Conservation (phyloP, 2,888 invertebrate species). For the Mimas tiliae region DNA sequence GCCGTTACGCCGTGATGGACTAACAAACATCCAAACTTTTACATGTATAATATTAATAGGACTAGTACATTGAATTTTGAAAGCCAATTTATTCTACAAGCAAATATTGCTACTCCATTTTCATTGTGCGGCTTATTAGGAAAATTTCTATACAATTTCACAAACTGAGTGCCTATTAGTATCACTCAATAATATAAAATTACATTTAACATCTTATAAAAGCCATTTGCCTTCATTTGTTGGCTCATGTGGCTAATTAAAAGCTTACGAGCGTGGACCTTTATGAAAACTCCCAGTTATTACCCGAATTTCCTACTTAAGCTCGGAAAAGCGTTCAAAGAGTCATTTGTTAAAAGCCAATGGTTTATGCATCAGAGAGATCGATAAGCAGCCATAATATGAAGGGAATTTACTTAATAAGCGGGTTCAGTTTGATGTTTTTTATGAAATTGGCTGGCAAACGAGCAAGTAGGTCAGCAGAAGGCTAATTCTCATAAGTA, state of each 20-base stretch:
- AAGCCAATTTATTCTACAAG: neutral
- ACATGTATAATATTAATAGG: too few species aligned
- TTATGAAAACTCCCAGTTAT: neutral
- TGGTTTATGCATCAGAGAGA: neutral
- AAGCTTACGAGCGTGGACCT: neutral
- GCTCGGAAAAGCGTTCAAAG: neutral
- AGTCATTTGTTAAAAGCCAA: conserved; percentile 9
- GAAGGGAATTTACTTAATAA: too few species aligned
- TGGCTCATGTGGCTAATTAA: conserved; percentile 6
- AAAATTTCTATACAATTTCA: neutral
- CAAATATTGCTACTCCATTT: neutral
- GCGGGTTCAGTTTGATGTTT: too few species aligned
- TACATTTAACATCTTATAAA: neutral
- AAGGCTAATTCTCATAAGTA: too few species aligned
- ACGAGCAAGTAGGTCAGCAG: too few species aligned
- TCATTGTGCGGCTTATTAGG: neutral
- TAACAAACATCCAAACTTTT: too few species aligned
- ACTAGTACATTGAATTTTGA: neutral
- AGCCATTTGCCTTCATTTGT: neutral
- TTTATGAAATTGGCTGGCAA: too few species aligned
- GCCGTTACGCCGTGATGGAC: too few species aligned
- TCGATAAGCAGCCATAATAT: too few species aligned
- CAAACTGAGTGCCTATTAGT: neutral
- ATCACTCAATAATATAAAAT: neutral
- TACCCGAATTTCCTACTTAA: neutral